Conservation (phyloP, 2,888 invertebrate species). For the Leptarthrus brevirostris region DNA sequence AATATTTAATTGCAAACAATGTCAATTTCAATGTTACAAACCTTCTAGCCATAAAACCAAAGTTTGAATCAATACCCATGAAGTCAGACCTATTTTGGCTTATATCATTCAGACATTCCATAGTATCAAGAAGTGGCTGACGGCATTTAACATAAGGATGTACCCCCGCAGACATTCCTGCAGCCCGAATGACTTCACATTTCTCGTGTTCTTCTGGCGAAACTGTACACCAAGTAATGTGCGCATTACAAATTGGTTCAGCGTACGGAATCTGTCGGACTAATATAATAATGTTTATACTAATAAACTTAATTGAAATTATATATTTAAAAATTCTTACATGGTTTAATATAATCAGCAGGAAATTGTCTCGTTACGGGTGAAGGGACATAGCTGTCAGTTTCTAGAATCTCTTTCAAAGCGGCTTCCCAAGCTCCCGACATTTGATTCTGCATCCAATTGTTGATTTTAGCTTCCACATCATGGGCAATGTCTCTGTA, state of each 20-base stretch:
- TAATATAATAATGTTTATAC: constrained; percentile 14
- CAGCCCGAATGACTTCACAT: constrained; percentile 72
- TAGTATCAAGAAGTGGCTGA: constrained; percentile 65
- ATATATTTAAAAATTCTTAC: constrained; percentile 38
- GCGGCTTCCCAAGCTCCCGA: constrained; percentile 54
- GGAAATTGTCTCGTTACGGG: constrained; percentile 51
- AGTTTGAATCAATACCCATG: constrained; percentile 73
- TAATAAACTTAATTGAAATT: background rate
- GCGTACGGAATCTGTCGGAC: constrained; percentile 57
- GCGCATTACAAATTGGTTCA: constrained; percentile 51
- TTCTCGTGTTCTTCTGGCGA: constrained; percentile 70
- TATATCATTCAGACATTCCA: constrained; percentile 71
- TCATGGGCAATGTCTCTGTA: constrained; percentile 55
- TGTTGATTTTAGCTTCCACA: constrained; percentile 55
- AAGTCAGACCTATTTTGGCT: constrained; percentile 70
- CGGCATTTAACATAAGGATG: constrained; percentile 71
- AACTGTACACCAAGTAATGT: constrained; percentile 73
- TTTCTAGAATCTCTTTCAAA: constrained; percentile 56
- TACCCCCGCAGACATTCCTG: constrained; percentile 71
- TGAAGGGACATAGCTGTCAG: constrained; percentile 45
- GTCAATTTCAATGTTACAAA: constrained; percentile 63
- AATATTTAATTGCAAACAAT: background rate
- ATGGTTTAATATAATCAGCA: constrained; percentile 48
- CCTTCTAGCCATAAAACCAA: constrained; percentile 74
- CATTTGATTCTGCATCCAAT: constrained; percentile 56